Evolutionary conservation across 2,113 vertebrate species (phyloP).

Genomic region (Potamarius usumacintae): DNA sequence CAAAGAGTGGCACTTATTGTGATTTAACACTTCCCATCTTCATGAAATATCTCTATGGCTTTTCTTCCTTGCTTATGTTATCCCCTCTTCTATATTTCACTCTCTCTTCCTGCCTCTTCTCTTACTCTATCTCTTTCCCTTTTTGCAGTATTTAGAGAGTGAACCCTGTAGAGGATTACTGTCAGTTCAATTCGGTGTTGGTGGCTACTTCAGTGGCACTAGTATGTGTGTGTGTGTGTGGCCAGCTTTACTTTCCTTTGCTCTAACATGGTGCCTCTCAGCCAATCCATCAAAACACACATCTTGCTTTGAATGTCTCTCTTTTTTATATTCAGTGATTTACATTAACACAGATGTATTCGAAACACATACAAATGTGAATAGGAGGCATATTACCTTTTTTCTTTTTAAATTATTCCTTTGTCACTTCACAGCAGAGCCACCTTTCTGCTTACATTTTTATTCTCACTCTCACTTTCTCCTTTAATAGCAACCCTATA

Average conservation of each 20-base stretch:
- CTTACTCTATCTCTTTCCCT: not conserved
- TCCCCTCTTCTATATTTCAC: not conserved
- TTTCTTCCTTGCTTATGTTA: not conserved
- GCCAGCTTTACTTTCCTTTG: not conserved
- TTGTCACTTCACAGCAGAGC: not conserved
- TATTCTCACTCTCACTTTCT: not conserved
- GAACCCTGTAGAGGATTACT: conserved; percentile 24
- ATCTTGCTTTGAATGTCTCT: too few species aligned
- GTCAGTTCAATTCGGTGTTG: not conserved
- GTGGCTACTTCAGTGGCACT: not conserved
- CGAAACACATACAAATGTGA: not conserved
- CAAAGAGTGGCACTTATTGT: conserved; percentile 10
- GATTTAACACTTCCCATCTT: not conserved
- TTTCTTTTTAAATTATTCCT: not conserved
- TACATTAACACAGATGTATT: not conserved
- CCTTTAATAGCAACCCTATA: not conserved
- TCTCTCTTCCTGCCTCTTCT: conserved; percentile 15
- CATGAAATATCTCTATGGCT: not conserved
- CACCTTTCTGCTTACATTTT: not conserved
- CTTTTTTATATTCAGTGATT: not conserved
- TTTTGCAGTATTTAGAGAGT: conserved; percentile 3
- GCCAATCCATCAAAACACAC: not conserved
- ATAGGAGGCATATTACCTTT: too few species aligned
- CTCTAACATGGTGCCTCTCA: not conserved
- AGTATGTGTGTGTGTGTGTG: conserved; percentile 1